These are phyloP conservation scores for Philonicus albiceps DNA, from an alignment of 2,888 invertebrate genomes.

Conservation along the genomic window DNA sequence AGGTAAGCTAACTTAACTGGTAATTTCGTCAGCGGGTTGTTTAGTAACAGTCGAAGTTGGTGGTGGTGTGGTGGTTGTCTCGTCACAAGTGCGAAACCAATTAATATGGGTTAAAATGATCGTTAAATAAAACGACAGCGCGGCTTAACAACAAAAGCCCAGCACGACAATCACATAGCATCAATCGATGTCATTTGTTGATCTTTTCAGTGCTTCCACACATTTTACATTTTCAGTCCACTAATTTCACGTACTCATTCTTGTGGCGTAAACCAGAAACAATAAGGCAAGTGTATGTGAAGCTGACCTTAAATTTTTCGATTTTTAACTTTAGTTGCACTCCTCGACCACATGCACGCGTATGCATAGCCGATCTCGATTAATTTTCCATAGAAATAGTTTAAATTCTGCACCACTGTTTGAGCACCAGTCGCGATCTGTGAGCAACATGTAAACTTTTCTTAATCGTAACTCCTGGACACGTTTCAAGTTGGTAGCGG, in stretches of 20 bases:
- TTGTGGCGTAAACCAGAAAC: constrained; percentile 3
- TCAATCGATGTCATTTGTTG: constrained; percentile 30
- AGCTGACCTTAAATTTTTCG: constrained; percentile 19
- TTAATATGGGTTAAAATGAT: constrained; percentile 3
- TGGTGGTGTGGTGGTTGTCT: neutral
- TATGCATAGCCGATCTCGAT: neutral
- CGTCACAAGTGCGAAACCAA: neutral
- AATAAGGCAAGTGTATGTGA: constrained; percentile 14
- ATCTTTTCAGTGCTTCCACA: neutral
- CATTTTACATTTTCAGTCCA: neutral
- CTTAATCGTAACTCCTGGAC: neutral
- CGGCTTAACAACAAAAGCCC: neutral
- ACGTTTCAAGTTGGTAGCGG: neutral
- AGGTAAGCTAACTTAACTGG: neutral
- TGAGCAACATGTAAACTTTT: neutral
- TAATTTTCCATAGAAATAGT: neutral
- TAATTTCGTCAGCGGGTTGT: neutral
- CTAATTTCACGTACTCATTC: neutral
- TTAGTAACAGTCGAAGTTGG: neutral
- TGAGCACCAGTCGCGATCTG: neutral
- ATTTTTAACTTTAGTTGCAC: constrained; percentile 2
- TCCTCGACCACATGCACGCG: neutral
- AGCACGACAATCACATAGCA: constrained; percentile 3
- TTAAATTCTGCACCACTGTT: neutral
- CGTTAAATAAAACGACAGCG: neutral